These are phyloP conservation scores for Vollenhovia emeryi DNA, from an alignment of 1,140 invertebrate genomes.

Conservation along the genomic window DNA sequence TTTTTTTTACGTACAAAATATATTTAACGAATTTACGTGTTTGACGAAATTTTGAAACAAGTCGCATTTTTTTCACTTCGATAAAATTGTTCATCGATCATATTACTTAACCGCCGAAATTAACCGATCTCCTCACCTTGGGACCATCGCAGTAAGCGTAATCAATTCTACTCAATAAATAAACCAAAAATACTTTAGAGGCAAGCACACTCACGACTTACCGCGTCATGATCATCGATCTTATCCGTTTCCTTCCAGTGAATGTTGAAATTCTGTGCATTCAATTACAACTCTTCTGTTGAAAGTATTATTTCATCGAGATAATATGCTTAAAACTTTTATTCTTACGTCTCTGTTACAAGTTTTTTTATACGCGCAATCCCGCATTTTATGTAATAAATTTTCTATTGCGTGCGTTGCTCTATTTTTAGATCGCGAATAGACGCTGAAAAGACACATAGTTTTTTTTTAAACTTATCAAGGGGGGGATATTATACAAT, in stretches of 20 bases:
- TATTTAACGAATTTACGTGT: not conserved
- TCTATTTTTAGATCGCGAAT: not conserved
- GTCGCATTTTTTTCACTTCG: not conserved
- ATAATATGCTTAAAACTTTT: not conserved
- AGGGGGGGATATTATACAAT: too few relatives aligned
- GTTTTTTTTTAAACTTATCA: too few relatives aligned
- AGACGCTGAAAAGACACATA: too few relatives aligned
- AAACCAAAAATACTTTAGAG: slow-evolving; percentile 42
- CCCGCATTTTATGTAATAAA: not conserved
- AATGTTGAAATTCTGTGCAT: not conserved
- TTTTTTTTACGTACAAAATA: not conserved
- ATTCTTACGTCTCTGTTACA: not conserved
- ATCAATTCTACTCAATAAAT: slow-evolving; percentile 56
- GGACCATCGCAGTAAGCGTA: slow-evolving; percentile 36
- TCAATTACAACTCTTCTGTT: not conserved
- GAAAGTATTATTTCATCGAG: not conserved
- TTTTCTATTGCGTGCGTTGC: not conserved
- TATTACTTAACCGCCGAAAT: slow-evolving; percentile 64
- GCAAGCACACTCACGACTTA: slow-evolving; percentile 13
- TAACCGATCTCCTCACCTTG: slow-evolving; percentile 59
- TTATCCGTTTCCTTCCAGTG: not conserved
- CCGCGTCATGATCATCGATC: slow-evolving; percentile 25
- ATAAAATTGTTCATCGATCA: not conserved
- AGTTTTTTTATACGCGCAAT: not conserved
- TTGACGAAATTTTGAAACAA: not conserved